Evolutionary conservation across 2,888 invertebrate genomes (phyloP).

Genomic region (Plagodis dolabraria): DNA sequence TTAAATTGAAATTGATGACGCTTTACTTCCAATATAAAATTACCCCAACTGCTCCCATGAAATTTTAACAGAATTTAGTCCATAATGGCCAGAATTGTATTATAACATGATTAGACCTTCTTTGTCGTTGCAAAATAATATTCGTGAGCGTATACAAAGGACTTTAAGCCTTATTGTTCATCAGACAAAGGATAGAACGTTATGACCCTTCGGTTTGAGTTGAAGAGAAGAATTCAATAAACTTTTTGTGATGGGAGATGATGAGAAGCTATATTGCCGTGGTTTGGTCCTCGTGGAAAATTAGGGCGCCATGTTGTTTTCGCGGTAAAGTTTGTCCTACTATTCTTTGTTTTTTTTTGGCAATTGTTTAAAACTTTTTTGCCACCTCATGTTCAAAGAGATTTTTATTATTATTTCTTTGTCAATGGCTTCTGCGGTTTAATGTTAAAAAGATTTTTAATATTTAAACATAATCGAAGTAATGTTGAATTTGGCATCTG

Average conservation of each 20-base stretch:
- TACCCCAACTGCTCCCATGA: neutral
- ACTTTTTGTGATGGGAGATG: constrained; percentile 11
- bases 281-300: constrained; percentile 3
- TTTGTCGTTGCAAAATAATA: constrained; percentile 15
- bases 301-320: neutral
- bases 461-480: too few relatives aligned
- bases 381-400: too few relatives aligned
- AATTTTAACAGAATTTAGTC: constrained; percentile 9
- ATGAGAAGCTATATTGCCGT: neutral
- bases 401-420: too few relatives aligned
- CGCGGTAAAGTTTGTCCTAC: neutral
- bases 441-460: too few relatives aligned
- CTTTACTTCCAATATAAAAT: neutral
- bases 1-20: too few relatives aligned
- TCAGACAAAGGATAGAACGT: neutral
- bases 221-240: constrained; percentile 5
- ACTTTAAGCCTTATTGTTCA: constrained; percentile 3
- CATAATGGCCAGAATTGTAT: constrained; percentile 19
- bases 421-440: too few relatives aligned
- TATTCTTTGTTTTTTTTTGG: too few relatives aligned
- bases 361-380: too few relatives aligned
- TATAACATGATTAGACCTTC: constrained; percentile 15
- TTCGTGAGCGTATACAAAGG: constrained; percentile 9
- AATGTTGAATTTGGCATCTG: too few relatives aligned
- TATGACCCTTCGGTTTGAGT: neutral